Evolutionary conservation across 2,888 invertebrate genomes (phyloP), one percentile per base, ranked within the genome.

Genomic region (Chironomus tentans): DNA sequence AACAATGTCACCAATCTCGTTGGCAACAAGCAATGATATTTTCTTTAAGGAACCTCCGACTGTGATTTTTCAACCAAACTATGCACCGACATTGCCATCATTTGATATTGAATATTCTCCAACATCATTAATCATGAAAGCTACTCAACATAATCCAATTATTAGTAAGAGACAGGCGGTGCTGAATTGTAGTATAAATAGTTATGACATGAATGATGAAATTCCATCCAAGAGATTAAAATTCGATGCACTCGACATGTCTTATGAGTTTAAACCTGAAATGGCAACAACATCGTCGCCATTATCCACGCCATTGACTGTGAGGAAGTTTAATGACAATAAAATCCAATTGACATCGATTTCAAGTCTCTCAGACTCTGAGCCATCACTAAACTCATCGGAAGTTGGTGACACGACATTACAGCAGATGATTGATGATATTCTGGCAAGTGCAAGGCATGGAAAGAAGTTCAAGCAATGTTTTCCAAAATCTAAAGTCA

Each of bases 341-440:
- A 50, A 70, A 56, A 13, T 50, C 21, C 21, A 22, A 50, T 50
- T 70, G 22, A 50, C 15, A 38, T 38, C 38, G 2, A 75, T 76
- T 50, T 75, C 77, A 5, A 76, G 70, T 56, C 38, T 38, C 10
- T 38, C 38, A 38, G 47, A 72, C 0, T 71, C 78, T 12, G 79
- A 81, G 4, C 78, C 79, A 10, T 79, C 81, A 6, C 77, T 83
- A 4, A 83, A 81, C 72, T 84, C 84, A 15, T 82, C 81, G 1
- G 80, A 80, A 77, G 83, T 84, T 82, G 83, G 83, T 13, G 84
- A 84, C 77, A 80, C 80, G 12, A 83, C 84, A 1, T 77, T 84
- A 76, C 83, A 83, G 72, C 81, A 81, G 68, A 84, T 84, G 84
- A 84, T 84, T 77, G 84, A 84, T 77, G 84, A 84, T 46, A 84